Evolutionary conservation across 2,113 vertebrate species (phyloP).

Genomic region (Rhea americana): DNA sequence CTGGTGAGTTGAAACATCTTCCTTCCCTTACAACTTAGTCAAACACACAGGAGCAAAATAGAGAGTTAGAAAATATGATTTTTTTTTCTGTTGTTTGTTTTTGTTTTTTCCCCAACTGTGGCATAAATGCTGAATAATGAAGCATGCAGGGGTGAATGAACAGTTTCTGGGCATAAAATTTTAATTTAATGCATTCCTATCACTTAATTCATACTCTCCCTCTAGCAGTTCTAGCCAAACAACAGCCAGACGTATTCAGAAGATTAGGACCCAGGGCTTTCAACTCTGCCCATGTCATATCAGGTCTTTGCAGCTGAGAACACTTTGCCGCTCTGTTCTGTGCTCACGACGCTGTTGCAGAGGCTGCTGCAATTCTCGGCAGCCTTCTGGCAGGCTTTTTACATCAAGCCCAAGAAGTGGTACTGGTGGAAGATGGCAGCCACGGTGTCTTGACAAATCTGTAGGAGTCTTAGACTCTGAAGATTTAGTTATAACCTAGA

Average conservation of each 20-base stretch:
- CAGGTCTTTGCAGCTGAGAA: background rate
- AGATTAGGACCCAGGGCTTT: background rate
- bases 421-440: background rate
- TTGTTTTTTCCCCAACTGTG: background rate
- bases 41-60: background rate
- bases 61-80: background rate
- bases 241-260: background rate
- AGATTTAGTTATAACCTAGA: background rate
- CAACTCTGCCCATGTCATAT: background rate
- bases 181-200: background rate
- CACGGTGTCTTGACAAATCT: background rate
- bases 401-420: background rate
- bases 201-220: background rate
- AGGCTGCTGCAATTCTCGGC: background rate
- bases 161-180: background rate
- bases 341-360: background rate
- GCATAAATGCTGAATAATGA: background rate
- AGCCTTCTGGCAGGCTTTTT: background rate
- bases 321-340: background rate
- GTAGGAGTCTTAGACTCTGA: background rate
- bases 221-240: background rate
- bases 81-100: background rate
- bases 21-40: background rate
- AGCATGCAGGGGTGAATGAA: background rate
- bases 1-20: background rate